Evolutionary conservation across 2,888 invertebrate species (phyloP).

Genomic region (Blera fallax): DNA sequence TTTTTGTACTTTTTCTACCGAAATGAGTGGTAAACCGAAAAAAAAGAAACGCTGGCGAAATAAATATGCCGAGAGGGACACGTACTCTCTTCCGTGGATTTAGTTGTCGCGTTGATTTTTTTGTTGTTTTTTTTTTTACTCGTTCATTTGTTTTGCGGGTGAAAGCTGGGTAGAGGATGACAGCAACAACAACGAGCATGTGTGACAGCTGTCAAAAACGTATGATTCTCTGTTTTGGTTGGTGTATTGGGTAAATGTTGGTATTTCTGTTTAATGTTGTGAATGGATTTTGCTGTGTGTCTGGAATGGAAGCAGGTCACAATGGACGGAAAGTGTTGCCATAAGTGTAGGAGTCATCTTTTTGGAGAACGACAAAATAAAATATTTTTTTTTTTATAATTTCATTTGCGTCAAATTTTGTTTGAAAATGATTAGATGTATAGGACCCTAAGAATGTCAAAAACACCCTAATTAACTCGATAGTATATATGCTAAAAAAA

Average conservation of each 20-base stretch:
- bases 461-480: no score
- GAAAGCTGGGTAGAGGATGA: slow-evolving; percentile 59
- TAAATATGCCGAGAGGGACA: slow-evolving; percentile 65
- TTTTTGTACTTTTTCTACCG: background rate
- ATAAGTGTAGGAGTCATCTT: no score
- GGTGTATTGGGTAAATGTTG: background rate
- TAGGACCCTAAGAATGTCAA: no score
- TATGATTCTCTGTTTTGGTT: slow-evolving; percentile 48
- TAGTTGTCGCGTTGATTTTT: slow-evolving; percentile 2
- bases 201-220: slow-evolving; percentile 55
- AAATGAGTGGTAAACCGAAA: slow-evolving; percentile 6
- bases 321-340: background rate
- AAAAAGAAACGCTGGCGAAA: slow-evolving; percentile 35
- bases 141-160: slow-evolving; percentile 59
- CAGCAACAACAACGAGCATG: slow-evolving; percentile 21
- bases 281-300: background rate
- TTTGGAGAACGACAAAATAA: no score
- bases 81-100: slow-evolving; percentile 58
- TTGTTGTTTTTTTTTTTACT: slow-evolving; percentile 1
- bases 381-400: no score
- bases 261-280: background rate
- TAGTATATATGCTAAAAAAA: no score
- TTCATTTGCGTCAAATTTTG: no score
- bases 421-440: no score
- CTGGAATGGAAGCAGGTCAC: background rate